Conservation (phyloP, 2,888 invertebrate species). For the Drosophila planitibia region DNA sequence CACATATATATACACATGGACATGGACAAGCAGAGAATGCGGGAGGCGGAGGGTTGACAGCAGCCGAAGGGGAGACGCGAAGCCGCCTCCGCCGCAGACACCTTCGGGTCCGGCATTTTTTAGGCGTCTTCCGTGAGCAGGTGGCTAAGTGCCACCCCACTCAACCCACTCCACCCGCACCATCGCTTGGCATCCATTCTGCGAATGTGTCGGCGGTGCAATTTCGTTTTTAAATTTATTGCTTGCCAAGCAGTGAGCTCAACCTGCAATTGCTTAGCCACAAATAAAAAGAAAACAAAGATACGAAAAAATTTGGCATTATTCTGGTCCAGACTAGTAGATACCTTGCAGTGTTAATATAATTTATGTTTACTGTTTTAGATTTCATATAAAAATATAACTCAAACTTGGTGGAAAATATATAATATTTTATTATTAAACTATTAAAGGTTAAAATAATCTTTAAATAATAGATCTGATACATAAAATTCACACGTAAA, state of each 20-base stretch:
- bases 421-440: background rate
- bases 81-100: constrained; percentile 32
- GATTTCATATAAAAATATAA: background rate
- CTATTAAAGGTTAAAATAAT: background rate
- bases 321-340: background rate
- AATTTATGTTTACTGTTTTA: background rate
- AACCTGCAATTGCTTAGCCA: constrained; percentile 23
- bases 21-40: background rate
- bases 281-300: constrained; percentile 6
- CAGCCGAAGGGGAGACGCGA: constrained; percentile 5
- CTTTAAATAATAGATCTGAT: background rate
- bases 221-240: constrained; percentile 58
- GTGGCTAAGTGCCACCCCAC: constrained; percentile 22
- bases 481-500: background rate
- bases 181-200: constrained; percentile 25
- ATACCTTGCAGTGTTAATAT: constrained; percentile 4
- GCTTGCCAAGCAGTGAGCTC: constrained; percentile 20
- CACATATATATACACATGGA: background rate
- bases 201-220: constrained; percentile 47
- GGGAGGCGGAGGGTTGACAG: background rate
- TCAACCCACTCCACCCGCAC: background rate
- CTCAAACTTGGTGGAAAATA: accelerated
- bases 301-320: background rate
- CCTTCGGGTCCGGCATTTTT: constrained; percentile 25
- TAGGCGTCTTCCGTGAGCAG: constrained; percentile 31